phyloP scores from a whole-genome alignment of 2,113 vertebrate genomes.

The Monarcha castaneiventris region DNA sequence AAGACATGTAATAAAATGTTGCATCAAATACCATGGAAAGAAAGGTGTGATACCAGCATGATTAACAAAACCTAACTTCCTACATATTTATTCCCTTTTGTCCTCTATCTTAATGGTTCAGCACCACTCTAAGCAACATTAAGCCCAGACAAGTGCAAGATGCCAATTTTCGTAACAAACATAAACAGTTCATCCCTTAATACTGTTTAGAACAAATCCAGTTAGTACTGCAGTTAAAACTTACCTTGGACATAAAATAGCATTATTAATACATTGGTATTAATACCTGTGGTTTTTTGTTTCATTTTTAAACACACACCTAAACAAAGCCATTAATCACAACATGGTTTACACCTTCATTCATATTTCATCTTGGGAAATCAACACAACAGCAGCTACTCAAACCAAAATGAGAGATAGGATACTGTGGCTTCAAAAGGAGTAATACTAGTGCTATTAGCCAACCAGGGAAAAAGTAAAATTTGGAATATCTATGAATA shows the following conservation, averaged over 20 bases:
- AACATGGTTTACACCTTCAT: neutral
- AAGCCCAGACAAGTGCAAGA: neutral
- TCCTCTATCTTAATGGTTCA: neutral
- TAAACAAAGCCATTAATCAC: neutral
- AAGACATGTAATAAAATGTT: neutral
- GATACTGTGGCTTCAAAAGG: neutral
- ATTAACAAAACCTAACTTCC: neutral
- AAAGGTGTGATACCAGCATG: neutral
- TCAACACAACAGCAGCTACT: neutral
- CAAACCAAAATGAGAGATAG: neutral
- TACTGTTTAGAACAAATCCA: neutral
- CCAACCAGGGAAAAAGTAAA: neutral
- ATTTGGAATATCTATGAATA: neutral
- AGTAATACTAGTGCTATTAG: neutral
- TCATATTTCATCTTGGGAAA: neutral
- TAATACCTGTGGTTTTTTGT: neutral
- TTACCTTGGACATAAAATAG: neutral
- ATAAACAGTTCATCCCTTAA: neutral
- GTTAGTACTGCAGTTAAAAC: neutral
- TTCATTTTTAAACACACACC: neutral
- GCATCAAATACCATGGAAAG: neutral
- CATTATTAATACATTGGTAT: neutral
- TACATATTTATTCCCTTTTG: neutral
- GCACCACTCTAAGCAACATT: neutral
- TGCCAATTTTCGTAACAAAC: neutral